These are phyloP conservation scores for Darevskia nairensis DNA, from an alignment of 2,797 vertebrate genomes.

Conservation along the genomic window DNA sequence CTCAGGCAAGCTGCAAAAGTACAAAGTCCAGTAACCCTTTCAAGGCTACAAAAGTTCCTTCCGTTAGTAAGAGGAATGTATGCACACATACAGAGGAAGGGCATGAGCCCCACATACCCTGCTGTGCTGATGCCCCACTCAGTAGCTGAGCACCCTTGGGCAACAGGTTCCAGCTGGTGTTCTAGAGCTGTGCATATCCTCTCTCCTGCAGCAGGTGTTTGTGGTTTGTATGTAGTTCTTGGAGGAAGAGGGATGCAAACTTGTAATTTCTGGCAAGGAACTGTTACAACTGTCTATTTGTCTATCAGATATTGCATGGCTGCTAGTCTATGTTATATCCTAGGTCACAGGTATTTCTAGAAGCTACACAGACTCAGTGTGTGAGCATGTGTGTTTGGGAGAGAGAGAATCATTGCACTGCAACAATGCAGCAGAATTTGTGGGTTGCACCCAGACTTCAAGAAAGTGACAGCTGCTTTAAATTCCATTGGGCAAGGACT, in stretches of 20 bases:
- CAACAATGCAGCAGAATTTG: not conserved
- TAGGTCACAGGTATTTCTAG: not conserved
- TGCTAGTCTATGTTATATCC: not conserved
- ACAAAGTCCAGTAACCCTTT: conserved; percentile 81
- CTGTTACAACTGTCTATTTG: not conserved
- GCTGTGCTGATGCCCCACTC: not conserved
- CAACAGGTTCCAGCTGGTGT: not conserved
- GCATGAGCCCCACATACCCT: not conserved
- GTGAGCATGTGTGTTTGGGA: not conserved
- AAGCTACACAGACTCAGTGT: not conserved
- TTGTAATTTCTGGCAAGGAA: not conserved
- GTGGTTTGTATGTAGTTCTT: not conserved
- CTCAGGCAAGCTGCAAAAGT: conserved; percentile 73
- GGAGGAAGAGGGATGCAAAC: not conserved
- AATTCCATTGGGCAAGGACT: not conserved
- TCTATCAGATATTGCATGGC: not conserved
- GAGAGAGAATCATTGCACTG: not conserved
- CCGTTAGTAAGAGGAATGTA: conserved; percentile 27
- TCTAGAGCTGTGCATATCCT: not conserved
- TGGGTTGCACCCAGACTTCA: not conserved
- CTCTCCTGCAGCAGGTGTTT: not conserved
- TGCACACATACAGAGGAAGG: not conserved
- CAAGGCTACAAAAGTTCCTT: conserved; percentile 72
- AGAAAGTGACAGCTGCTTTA: not conserved
- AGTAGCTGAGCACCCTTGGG: not conserved